Base-by-base conservation (phyloP, 2,797 vertebrate genomes). In the Macropodus opercularis region DNA sequence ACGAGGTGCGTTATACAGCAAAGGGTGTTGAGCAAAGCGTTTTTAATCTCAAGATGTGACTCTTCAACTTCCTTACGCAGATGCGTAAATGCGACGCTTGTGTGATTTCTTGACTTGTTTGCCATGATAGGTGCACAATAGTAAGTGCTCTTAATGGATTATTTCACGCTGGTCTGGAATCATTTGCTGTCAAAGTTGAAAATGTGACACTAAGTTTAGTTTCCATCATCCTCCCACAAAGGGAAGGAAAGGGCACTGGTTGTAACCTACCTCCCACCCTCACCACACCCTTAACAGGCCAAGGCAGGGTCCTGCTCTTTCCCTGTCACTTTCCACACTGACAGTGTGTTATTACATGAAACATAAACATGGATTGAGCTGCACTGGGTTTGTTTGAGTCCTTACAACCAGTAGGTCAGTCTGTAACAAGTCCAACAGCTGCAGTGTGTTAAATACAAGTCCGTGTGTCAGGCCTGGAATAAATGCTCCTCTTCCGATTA, bases 171-270 rank as follows among this genome's bases (percentile, higher is more conserved):
- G 46, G 26, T 48, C 32, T 62, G 34, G 47, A 52, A 60, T 43
- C 35, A 50, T 31, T 59, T 44, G 13, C 35, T 72, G 47, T 50
- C 51, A 78, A 68, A 71, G 52, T 61, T 35, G 39, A 68, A 76
- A 67, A 71, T 39, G 19, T 67, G 38, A 69, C 52, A 34, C 26
- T 24, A 35, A 68, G 44, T 84, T 83, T 74, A 77, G 49, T 91
- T 90, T 90, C 90, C 90, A 88, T 69, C 79, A 77, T 82, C 86
- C 85, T 83, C 86, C 87, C 85, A 69, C 62, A 64, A 82, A 68
- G 69, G 89, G 85, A 91, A 89, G 88, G 85, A 89, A 88, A 84
- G 71, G 84, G 85, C 69, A 75, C 52, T 75, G 72, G 41, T 73
- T 60, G 32, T 51, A 74, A 58, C 38, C 68, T 57, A 75, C 67